A percentile compares a stretch with the other conserved stretches of the same genome.
These are phyloP conservation scores for Petrocephalus sullivani DNA, from an alignment of 2,797 vertebrate species.

Conservation along the genomic window DNA sequence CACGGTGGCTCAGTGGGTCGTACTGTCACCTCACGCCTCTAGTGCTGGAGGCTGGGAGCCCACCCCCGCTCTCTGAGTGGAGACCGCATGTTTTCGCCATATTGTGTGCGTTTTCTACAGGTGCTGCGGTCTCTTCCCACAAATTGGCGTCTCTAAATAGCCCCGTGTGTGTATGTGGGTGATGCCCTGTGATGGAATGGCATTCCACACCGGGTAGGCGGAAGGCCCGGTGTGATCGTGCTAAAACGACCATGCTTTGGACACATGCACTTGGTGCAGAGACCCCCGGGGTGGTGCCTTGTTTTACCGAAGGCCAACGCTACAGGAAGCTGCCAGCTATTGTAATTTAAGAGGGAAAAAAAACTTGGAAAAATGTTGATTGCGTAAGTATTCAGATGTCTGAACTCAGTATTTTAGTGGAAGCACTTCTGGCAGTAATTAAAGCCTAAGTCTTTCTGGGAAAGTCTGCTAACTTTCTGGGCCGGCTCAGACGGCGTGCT, in stretches of 20 bases:
- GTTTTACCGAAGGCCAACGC: neutral
- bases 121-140: neutral
- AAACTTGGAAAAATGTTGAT: neutral
- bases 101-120: neutral
- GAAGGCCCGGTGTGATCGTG: neutral
- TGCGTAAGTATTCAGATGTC: conserved; percentile 5
- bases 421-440: conserved; percentile 7
- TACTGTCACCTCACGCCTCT: conserved; percentile 1
- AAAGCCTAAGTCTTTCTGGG: conserved; percentile 12
- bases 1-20: neutral
- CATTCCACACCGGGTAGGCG: neutral
- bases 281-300: neutral
- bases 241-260: neutral
- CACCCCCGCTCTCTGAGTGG: neutral
- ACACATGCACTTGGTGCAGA: neutral
- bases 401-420: conserved; percentile 7
- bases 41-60: neutral
- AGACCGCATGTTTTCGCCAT: neutral
- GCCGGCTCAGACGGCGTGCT: neutral
- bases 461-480: conserved; percentile 1
- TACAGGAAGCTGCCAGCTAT: neutral
- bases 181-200: neutral
- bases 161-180: neutral
- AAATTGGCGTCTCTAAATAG: neutral
- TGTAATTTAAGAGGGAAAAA: neutral